Evolutionary conservation across 2,113 vertebrate genomes (phyloP).

Genomic region (Embiotoca jacksoni): DNA sequence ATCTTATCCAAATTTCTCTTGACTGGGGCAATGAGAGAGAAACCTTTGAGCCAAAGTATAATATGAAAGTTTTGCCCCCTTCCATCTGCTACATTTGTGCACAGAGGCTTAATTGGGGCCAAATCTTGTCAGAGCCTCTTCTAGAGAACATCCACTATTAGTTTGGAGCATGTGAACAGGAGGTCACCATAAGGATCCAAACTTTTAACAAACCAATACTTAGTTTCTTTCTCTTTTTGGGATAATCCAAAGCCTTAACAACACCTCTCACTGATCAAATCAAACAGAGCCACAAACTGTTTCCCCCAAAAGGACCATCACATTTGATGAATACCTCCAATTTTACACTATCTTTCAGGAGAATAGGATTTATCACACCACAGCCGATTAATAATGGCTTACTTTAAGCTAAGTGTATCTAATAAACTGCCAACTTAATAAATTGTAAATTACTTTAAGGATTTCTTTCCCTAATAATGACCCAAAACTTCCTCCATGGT

Average conservation of each 20-base stretch:
- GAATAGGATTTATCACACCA: neutral
- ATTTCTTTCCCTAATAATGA: too few relatives aligned
- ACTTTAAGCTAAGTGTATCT: too few relatives aligned
- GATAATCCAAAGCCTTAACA: slow-evolving; percentile 16
- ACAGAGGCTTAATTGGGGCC: slow-evolving; percentile 77
- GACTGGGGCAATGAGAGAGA: slow-evolving; percentile 68
- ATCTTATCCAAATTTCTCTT: slow-evolving; percentile 69
- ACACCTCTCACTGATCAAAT: slow-evolving; percentile 34
- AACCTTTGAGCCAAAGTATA: slow-evolving; percentile 73
- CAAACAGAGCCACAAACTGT: neutral
- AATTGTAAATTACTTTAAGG: too few relatives aligned
- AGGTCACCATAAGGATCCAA: slow-evolving; percentile 58
- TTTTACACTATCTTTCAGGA: too few relatives aligned
- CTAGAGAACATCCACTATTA: slow-evolving; percentile 58
- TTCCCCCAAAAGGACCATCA: neutral
- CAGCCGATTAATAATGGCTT: neutral
- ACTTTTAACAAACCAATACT: slow-evolving; percentile 60
- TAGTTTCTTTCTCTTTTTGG: slow-evolving; percentile 33
- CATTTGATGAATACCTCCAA: slow-evolving; percentile 8
- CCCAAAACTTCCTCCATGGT: too few relatives aligned
- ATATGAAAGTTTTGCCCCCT: slow-evolving; percentile 69
- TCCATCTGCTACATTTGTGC: slow-evolving; percentile 73
- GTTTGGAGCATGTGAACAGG: slow-evolving; percentile 40
- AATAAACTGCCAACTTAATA: too few relatives aligned
- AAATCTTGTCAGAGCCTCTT: slow-evolving; percentile 73